A percentile compares a stretch with the other conserved stretches of the same genome.
Conservation (phyloP, 2,888 invertebrate genomes). For the Tetrapedia diversipes region DNA sequence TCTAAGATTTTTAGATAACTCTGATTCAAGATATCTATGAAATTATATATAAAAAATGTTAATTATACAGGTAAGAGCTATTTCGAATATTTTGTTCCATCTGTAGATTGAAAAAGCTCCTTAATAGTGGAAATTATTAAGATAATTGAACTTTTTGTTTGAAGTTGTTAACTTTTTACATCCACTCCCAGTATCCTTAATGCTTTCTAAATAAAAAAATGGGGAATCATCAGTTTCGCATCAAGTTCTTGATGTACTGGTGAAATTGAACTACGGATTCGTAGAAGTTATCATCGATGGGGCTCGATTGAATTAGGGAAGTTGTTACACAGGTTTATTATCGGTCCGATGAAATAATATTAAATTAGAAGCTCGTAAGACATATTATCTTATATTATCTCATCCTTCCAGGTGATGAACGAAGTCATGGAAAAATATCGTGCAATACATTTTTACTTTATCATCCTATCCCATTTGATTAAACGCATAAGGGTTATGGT, state of each 20-base stretch:
- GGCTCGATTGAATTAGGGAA: constrained; percentile 25
- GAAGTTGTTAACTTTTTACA: not conserved
- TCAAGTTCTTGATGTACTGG: not conserved
- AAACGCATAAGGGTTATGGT: not conserved
- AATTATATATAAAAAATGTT: not conserved
- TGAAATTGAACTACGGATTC: not conserved
- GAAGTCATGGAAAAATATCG: constrained; percentile 1
- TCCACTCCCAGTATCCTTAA: not conserved
- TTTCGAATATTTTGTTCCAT: no score
- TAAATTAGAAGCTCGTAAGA: constrained; percentile 17
- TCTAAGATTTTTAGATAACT: no score
- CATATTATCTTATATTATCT: not conserved
- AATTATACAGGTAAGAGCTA: not conserved
- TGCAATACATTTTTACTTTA: not conserved
- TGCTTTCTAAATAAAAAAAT: not conserved
- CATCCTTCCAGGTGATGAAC: not conserved
- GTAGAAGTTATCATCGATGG: constrained; percentile 5
- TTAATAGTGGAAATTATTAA: no score
- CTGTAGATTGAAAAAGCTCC: no score
- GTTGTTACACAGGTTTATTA: constrained; percentile 18
- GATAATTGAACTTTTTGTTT: no score
- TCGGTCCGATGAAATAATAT: not conserved
- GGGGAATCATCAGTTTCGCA: constrained; percentile 4
- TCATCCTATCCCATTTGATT: no score
- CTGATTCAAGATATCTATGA: no score